Percentiles rank a stretch among this genome's conserved stretches.
Conservation (phyloP, 1,140 invertebrate genomes). For the Euglossa dilemma region DNA sequence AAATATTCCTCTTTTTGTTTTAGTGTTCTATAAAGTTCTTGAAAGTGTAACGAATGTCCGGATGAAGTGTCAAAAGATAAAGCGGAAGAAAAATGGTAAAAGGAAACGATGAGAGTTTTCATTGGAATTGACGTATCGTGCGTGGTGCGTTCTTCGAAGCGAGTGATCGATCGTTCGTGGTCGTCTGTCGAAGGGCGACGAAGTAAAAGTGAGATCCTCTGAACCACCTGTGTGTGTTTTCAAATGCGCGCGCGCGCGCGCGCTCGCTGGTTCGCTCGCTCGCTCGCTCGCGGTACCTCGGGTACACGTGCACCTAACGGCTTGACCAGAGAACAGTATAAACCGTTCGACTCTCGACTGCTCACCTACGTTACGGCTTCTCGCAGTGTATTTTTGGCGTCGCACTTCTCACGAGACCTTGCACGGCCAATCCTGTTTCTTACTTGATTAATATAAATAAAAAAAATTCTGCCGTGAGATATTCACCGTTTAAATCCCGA, state of each 20-base stretch:
- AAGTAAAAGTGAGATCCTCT: slow-evolving; percentile 32
- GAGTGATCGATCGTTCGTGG: slow-evolving; percentile 47
- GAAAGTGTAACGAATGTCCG: not conserved
- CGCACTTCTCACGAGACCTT: slow-evolving; percentile 36
- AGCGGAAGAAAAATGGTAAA: not conserved
- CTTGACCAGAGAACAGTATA: slow-evolving; percentile 1
- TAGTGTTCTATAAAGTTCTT: not conserved
- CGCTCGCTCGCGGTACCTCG: not conserved
- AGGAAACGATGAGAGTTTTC: not conserved
- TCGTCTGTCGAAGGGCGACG: slow-evolving; percentile 27
- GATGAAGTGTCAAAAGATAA: not conserved
- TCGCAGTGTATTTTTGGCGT: slow-evolving; percentile 51
- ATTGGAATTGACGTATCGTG: not conserved
- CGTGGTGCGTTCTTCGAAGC: not conserved
- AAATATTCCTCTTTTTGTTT: not conserved
- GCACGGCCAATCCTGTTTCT: slow-evolving; percentile 48
- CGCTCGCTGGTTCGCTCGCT: too few relatives aligned
- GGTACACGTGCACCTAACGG: slow-evolving; percentile 53
- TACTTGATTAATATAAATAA: slow-evolving; percentile 60
- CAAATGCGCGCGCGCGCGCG: slow-evolving; percentile 38
- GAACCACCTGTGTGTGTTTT: slow-evolving; percentile 55
- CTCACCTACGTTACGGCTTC: slow-evolving; percentile 24
- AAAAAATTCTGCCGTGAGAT: not conserved
- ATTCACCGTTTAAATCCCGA: not conserved
- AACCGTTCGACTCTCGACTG: slow-evolving; percentile 3